These are phyloP conservation scores for Plectrocnemia conspersa DNA, from an alignment of 1,140 invertebrate genomes.

Conservation along the genomic window DNA sequence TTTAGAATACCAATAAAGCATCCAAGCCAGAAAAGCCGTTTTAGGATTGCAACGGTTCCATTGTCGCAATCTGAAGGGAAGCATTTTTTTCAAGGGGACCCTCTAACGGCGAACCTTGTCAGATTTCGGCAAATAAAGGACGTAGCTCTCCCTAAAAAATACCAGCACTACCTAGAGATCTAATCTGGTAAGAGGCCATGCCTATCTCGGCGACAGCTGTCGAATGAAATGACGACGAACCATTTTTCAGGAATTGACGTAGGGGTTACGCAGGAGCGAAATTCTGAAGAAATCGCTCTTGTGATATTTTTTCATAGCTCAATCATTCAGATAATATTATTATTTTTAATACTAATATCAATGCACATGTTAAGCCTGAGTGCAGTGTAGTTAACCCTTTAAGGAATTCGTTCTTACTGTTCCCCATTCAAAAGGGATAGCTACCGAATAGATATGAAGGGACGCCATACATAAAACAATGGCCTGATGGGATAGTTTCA, in stretches of 20 bases:
- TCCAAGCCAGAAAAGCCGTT: background rate
- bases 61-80: constrained; percentile 6
- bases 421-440: constrained; percentile 1
- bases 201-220: constrained; percentile 30
- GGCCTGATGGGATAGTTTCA: constrained; percentile 22
- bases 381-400: constrained; percentile 6
- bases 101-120: constrained; percentile 9
- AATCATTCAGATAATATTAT: background rate
- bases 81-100: constrained; percentile 1
- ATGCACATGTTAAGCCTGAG: no score
- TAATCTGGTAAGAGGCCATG: constrained; percentile 15
- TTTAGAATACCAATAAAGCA: background rate
- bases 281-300: background rate
- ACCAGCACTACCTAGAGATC: constrained; percentile 9
- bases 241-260: constrained; percentile 30
- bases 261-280: background rate
- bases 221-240: constrained; percentile 24
- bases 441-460: constrained; percentile 18
- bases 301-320: background rate
- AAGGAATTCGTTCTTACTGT: constrained; percentile 14
- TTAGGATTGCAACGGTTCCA: background rate
- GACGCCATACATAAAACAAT: constrained; percentile 28
- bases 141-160: constrained; percentile 6
- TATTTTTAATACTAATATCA: background rate
- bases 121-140: constrained; percentile 23